These are phyloP conservation scores for Parus major DNA, from an alignment of 2,113 vertebrate species.

Conservation along the genomic window DNA sequence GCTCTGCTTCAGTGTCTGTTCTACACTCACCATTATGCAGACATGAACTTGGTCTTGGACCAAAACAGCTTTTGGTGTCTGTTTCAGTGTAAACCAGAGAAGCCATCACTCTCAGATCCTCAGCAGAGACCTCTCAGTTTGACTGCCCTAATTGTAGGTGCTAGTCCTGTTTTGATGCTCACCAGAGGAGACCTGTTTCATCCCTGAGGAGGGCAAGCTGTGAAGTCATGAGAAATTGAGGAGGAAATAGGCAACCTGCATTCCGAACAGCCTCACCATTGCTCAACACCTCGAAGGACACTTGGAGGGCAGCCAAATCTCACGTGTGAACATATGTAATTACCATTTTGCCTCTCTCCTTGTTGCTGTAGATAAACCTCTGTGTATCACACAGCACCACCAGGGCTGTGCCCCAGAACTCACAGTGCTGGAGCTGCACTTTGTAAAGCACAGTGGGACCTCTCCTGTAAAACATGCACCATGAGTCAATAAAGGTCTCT, in stretches of 20 bases:
- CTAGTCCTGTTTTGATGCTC: neutral
- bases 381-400: rapidly evolving
- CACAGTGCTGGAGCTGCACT: neutral
- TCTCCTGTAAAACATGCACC: neutral
- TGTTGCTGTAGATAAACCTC: neutral
- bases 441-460: neutral
- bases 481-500: neutral
- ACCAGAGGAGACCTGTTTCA: neutral
- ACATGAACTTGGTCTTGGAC: rapidly evolving
- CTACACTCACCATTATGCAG: neutral
- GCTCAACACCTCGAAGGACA: neutral
- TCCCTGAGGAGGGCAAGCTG: neutral
- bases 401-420: neutral
- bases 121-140: neutral
- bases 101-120: neutral
- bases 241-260: rapidly evolving
- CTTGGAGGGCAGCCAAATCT: neutral
- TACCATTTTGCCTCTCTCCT: neutral
- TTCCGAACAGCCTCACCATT: neutral
- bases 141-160: neutral
- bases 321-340: neutral
- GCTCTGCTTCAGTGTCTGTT: neutral
- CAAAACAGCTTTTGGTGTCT: neutral
- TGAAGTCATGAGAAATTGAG: neutral
- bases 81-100: neutral